Conservation (phyloP, 2,888 invertebrate genomes). For the Timandra comae region DNA sequence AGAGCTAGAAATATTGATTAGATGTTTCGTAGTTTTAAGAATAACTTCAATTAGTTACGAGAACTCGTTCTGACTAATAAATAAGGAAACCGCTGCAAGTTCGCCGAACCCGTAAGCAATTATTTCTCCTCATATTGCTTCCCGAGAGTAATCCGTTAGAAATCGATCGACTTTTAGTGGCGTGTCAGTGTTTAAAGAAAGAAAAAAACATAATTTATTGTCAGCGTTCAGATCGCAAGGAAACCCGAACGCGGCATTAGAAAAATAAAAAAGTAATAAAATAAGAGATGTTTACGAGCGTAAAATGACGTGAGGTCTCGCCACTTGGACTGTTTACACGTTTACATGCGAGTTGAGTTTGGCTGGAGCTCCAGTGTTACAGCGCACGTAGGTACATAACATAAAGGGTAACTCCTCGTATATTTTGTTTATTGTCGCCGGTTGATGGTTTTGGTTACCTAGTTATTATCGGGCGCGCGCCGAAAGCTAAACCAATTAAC, state of each 20-base stretch:
- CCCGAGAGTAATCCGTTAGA: conserved; percentile 73
- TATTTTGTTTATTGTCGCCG: conserved; percentile 65
- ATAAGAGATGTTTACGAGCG: conserved; percentile 72
- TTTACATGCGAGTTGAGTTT: conserved; percentile 36
- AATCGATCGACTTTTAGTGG: conserved; percentile 75
- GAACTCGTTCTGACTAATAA: conserved; percentile 66
- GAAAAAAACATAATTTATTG: conserved; percentile 73
- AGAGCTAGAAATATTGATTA: no score
- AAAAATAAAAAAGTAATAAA: conserved; percentile 75
- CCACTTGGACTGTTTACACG: conserved; percentile 57
- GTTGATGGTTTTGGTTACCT: conserved; percentile 59
- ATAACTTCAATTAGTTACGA: conserved; percentile 36
- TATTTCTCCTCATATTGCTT: conserved; percentile 67
- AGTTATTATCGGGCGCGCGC: conserved; percentile 67
- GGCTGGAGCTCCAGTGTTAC: conserved; percentile 21
- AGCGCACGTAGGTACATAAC: conserved; percentile 37
- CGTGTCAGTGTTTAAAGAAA: conserved; percentile 74
- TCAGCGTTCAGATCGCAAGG: conserved; percentile 70
- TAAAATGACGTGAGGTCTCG: conserved; percentile 67
- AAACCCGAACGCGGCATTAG: conserved; percentile 69
- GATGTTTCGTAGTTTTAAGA: conserved; percentile 19
- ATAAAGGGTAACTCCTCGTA: conserved; percentile 60
- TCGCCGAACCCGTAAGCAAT: conserved; percentile 66
- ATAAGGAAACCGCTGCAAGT: conserved; percentile 67
- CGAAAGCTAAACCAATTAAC: conserved; percentile 64